phyloP scores from a whole-genome alignment of 2,888 invertebrate genomes.

The Creontiades dilutus region DNA sequence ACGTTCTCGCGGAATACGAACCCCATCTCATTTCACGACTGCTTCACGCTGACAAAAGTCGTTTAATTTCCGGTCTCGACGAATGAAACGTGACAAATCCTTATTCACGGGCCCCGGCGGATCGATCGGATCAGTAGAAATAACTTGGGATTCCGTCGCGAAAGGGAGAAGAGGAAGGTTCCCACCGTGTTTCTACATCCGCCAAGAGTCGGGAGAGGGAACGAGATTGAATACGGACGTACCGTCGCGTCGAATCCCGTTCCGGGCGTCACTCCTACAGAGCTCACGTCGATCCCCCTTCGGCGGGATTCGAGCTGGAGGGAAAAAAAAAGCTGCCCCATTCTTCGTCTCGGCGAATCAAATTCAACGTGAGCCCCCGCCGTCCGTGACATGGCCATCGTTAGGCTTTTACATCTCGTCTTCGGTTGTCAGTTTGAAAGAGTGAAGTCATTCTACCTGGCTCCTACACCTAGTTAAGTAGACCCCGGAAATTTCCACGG shows the following conservation, averaged over 20 bases:
- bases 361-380: constrained; percentile 11
- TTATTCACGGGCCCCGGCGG: constrained; percentile 32
- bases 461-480: too few species aligned
- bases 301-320: neutral
- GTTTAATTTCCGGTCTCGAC: constrained; percentile 12
- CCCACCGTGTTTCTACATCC: constrained; percentile 10
- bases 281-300: constrained; percentile 36
- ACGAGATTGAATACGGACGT: constrained; percentile 42
- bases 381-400: constrained; percentile 4
- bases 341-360: constrained; percentile 32
- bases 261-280: constrained; percentile 14
- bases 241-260: constrained; percentile 34
- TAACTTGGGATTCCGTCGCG: constrained; percentile 3
- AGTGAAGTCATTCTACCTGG: too few species aligned
- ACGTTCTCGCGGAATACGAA: too few species aligned
- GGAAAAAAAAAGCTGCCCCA: neutral
- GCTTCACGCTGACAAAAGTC: constrained; percentile 26
- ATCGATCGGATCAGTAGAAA: constrained; percentile 32
- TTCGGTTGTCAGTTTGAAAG: neutral
- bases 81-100: constrained; percentile 36
- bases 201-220: constrained; percentile 10
- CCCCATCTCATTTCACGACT: neutral
- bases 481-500: too few species aligned
- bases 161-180: neutral
- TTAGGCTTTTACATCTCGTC: constrained; percentile 27